These are phyloP conservation scores for Acanthacorydalis orientalis DNA, from an alignment of 2,888 invertebrate genomes.

Conservation along the genomic window DNA sequence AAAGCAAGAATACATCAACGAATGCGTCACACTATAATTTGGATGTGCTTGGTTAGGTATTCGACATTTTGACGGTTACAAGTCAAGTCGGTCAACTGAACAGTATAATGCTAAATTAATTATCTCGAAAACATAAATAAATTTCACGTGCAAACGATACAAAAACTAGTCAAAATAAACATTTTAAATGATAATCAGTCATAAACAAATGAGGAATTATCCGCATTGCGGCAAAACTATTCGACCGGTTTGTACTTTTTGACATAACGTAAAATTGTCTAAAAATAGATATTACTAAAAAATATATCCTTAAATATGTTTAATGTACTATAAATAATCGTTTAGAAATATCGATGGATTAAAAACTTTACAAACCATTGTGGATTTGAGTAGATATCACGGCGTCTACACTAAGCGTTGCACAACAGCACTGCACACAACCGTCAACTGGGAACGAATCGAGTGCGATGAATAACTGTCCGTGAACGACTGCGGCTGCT, in stretches of 20 bases:
- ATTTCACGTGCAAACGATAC: too few species aligned
- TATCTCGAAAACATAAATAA: too few species aligned
- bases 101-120: too few species aligned
- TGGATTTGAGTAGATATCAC: constrained; percentile 41
- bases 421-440: constrained; percentile 20
- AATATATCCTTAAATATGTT: constrained; percentile 26
- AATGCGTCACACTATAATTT: too few species aligned
- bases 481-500: constrained; percentile 38
- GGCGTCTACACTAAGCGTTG: constrained; percentile 31
- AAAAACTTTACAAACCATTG: constrained; percentile 38
- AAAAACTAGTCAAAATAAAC: too few species aligned
- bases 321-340: constrained; percentile 23
- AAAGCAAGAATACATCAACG: too few species aligned
- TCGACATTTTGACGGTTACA: too few species aligned
- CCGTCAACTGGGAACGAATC: constrained; percentile 39
- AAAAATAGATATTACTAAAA: constrained; percentile 21
- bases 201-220: constrained; percentile 3
- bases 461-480: constrained; percentile 36
- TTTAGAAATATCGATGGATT: constrained; percentile 26
- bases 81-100: too few species aligned
- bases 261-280: constrained; percentile 10
- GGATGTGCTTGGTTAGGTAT: too few species aligned
- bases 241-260: constrained; percentile 20
- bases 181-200: too few species aligned
- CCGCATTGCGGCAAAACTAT: constrained; percentile 24